Evolutionary conservation across 2,888 invertebrate species (phyloP).

Genomic region (Meiosimyza decipiens): DNA sequence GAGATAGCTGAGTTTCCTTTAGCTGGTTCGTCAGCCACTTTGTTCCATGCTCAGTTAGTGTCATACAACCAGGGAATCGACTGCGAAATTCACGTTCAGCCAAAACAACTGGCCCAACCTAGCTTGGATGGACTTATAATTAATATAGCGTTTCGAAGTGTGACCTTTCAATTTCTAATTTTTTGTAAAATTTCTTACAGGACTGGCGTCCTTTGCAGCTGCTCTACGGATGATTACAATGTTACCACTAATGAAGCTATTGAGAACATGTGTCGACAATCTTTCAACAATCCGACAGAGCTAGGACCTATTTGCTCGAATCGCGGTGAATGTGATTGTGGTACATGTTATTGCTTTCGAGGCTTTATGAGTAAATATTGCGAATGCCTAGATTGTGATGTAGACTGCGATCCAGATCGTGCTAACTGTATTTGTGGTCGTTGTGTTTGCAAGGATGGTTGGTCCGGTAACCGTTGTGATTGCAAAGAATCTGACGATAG

Average conservation of each 20-base stretch:
- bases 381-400: constrained; percentile 72
- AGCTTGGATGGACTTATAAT: too few species aligned
- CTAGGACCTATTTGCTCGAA: constrained; percentile 73
- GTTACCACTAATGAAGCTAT: constrained; percentile 57
- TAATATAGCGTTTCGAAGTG: not conserved
- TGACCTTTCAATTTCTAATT: not conserved
- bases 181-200: constrained; percentile 36
- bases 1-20: too few species aligned
- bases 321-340: constrained; percentile 83
- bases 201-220: constrained; percentile 60
- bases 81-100: too few species aligned
- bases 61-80: too few species aligned
- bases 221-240: constrained; percentile 54
- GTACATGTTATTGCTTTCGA: constrained; percentile 76
- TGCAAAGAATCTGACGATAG: constrained; percentile 69
- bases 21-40: too few species aligned
- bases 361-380: constrained; percentile 73
- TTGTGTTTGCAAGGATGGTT: constrained; percentile 75
- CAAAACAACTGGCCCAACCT: too few species aligned
- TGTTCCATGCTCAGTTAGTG: too few species aligned
- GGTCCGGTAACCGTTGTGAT: constrained; percentile 70
- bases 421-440: constrained; percentile 82
- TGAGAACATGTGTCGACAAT: constrained; percentile 62
- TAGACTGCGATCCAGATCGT: constrained; percentile 73
- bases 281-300: constrained; percentile 52